These are phyloP conservation scores for Ophiothrix spiculata DNA, from an alignment of 35 echinoderm and acorn worm species.

Conservation along the genomic window DNA sequence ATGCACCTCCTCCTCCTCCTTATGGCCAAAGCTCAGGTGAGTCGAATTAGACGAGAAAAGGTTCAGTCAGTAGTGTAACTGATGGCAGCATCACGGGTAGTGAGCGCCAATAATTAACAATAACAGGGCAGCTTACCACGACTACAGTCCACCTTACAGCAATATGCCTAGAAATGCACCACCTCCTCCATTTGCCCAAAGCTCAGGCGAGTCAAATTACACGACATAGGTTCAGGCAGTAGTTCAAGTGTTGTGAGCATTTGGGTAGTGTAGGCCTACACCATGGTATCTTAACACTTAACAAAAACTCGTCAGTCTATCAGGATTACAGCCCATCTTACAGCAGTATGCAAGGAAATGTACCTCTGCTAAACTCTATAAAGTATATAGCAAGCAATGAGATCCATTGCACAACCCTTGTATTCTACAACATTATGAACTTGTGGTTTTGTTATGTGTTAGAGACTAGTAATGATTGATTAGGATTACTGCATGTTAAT, in stretches of 20 bases:
- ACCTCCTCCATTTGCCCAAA: not conserved
- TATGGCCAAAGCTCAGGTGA: not conserved
- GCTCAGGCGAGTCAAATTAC: no score
- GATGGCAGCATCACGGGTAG: not conserved
- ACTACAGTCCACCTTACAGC: not conserved
- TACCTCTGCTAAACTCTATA: no score
- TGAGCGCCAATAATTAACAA: conserved; percentile 6
- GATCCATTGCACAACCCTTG: no score
- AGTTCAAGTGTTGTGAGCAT: not conserved
- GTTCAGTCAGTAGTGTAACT: not conserved
- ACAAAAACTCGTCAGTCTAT: not conserved
- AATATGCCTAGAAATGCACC: not conserved
- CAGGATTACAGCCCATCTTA: not conserved
- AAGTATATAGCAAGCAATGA: no score
- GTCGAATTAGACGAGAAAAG: no score
- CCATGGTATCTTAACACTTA: no score
- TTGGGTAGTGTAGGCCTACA: not conserved
- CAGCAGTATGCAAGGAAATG: not conserved
- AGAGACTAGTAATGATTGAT: no score
- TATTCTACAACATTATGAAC: no score
- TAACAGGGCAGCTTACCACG: not conserved
- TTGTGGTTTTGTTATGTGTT: no score
- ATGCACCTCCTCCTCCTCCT: not conserved
- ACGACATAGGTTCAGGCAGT: not conserved
- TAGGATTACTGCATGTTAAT: no score